Evolutionary conservation across 1,140 invertebrate species (phyloP).

Genomic region (Neodiprion lecontei): DNA sequence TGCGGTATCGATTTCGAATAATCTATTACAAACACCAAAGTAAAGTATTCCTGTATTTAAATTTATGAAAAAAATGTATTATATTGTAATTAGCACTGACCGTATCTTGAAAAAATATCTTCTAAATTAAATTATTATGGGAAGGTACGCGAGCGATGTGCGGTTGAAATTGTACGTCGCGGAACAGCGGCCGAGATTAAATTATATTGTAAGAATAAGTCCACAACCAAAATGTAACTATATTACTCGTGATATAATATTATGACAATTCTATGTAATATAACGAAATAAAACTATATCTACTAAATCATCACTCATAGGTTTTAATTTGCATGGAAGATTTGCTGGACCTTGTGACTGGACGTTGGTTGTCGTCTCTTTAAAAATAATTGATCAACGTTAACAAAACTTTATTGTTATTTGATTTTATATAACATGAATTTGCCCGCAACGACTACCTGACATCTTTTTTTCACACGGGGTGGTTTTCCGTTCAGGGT

Average conservation of each 20-base stretch:
- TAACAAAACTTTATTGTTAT: too few relatives aligned
- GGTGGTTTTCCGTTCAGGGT: too few relatives aligned
- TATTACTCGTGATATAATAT: slow-evolving; percentile 47
- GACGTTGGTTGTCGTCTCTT: too few relatives aligned
- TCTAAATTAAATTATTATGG: slow-evolving; percentile 37
- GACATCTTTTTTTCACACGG: too few relatives aligned
- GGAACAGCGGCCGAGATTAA: slow-evolving; percentile 28
- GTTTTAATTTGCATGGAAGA: too few relatives aligned
- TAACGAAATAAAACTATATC: slow-evolving; percentile 46
- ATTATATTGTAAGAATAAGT: slow-evolving; percentile 34
- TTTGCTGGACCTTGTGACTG: too few relatives aligned
- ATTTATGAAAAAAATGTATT: slow-evolving; percentile 39
- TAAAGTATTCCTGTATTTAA: slow-evolving; percentile 19
- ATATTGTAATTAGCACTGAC: slow-evolving; percentile 60
- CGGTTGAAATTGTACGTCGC: slow-evolving; percentile 26
- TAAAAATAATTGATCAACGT: too few relatives aligned
- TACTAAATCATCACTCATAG: not conserved
- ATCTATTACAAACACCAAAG: slow-evolving; percentile 8
- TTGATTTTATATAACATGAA: too few relatives aligned
- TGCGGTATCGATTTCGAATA: too few relatives aligned
- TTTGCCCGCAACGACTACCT: too few relatives aligned
- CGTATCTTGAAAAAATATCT: slow-evolving; percentile 46
- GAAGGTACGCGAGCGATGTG: slow-evolving; percentile 36
- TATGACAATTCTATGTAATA: slow-evolving; percentile 53
- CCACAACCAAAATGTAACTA: slow-evolving; percentile 47